These are phyloP conservation scores for Scaptomyza parva DNA, from an alignment of 2,888 invertebrate genomes.

Conservation along the genomic window DNA sequence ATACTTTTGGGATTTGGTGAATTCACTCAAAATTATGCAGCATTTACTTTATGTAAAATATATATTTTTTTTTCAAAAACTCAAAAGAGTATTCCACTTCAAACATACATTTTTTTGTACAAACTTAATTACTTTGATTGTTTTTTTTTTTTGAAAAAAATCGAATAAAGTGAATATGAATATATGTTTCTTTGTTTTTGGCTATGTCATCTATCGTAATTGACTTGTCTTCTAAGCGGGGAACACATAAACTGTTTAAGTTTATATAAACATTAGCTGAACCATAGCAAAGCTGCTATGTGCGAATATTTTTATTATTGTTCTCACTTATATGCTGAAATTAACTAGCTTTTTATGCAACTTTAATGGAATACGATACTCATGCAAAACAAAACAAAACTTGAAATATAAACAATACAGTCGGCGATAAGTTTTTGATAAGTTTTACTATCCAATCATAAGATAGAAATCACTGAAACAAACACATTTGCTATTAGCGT, in stretches of 20 bases:
- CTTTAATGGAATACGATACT: slow-evolving; percentile 9
- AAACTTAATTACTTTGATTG: not conserved
- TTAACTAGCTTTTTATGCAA: slow-evolving; percentile 48
- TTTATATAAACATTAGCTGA: slow-evolving; percentile 5
- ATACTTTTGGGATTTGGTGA: not conserved
- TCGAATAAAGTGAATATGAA: not conserved
- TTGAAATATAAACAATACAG: slow-evolving; percentile 22
- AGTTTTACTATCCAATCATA: slow-evolving; percentile 6
- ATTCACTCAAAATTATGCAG: slow-evolving; percentile 21
- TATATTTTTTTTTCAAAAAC: too few relatives aligned
- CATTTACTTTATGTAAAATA: not conserved
- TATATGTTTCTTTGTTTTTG: not conserved
- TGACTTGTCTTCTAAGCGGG: not conserved
- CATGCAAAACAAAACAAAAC: slow-evolving; percentile 10
- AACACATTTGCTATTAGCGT: not conserved
- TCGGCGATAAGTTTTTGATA: not conserved
- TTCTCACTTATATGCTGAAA: slow-evolving; percentile 54
- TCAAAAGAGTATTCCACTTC: not conserved
- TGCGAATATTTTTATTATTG: slow-evolving; percentile 62
- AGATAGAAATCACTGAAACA: not conserved
- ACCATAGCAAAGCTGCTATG: slow-evolving; percentile 21
- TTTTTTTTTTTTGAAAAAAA: not conserved
- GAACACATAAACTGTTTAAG: not conserved
- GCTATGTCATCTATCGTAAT: slow-evolving; percentile 2
- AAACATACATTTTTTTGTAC: too few relatives aligned